These are phyloP conservation scores for Lacanobia oleracea DNA, from an alignment of 2,888 invertebrate species.

Conservation along the genomic window DNA sequence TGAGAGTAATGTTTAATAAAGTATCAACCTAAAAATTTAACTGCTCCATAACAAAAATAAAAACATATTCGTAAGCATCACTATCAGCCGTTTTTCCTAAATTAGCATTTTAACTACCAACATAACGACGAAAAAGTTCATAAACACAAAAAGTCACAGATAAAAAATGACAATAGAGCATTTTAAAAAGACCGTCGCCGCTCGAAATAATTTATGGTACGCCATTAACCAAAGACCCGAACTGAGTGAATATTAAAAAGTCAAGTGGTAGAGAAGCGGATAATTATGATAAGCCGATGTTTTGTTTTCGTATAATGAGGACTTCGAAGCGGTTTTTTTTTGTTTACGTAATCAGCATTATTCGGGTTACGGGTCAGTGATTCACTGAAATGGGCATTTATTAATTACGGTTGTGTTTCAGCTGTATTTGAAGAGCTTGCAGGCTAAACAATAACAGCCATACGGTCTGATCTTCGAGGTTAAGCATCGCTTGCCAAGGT, in stretches of 20 bases:
- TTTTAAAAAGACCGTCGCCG: conserved; percentile 47
- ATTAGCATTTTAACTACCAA: conserved; percentile 55
- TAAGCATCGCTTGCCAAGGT: no score
- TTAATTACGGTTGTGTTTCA: no score
- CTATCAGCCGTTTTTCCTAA: conserved; percentile 14
- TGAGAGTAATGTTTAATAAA: no score
- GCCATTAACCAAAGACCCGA: conserved; percentile 56
- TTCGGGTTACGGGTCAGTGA: conserved; percentile 7
- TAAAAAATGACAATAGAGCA: conserved; percentile 58
- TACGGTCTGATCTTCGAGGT: no score
- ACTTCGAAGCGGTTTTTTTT: conserved; percentile 39
- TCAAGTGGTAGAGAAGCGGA: conserved; percentile 55
- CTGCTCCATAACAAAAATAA: neutral
- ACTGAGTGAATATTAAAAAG: conserved; percentile 52
- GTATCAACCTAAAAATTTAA: no score
- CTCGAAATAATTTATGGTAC: conserved; percentile 56
- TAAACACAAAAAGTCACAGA: conserved; percentile 44
- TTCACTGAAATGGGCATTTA: no score
- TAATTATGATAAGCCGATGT: conserved; percentile 70
- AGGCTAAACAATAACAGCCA: no score
- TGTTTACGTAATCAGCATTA: conserved; percentile 52
- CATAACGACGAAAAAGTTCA: conserved; percentile 33
- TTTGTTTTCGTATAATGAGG: conserved; percentile 68
- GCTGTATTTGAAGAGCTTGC: no score
- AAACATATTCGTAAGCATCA: conserved; percentile 31